phyloP scores from a whole-genome alignment of 2,113 vertebrate species.

The Sinocyclocheilus anshuiensis region DNA sequence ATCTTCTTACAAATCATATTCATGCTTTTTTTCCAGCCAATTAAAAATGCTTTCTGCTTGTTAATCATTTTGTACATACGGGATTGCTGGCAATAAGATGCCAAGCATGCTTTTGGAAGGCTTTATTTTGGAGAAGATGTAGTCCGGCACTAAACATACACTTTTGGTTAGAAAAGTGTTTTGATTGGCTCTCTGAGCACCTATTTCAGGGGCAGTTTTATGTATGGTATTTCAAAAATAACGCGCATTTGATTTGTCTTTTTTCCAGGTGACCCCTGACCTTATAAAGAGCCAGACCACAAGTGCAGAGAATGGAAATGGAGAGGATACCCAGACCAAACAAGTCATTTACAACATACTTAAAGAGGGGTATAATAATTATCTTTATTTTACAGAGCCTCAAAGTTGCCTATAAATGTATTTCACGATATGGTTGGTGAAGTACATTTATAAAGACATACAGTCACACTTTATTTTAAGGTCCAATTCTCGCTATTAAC shows the following conservation, averaged over 20 bases:
- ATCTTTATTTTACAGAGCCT: not conserved
- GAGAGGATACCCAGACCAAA: conserved; percentile 70
- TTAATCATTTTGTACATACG: not conserved
- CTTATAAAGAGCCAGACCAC: conserved; percentile 77
- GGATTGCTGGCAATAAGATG: not conserved
- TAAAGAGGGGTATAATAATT: conserved; percentile 79
- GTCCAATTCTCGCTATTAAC: too few species aligned
- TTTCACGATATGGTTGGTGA: not conserved
- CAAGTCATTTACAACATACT: conserved; percentile 76
- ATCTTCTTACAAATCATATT: not conserved
- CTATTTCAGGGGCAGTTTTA: not conserved
- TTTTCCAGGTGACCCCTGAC: conserved; percentile 79
- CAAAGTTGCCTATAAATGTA: not conserved
- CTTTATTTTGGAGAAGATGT: not conserved
- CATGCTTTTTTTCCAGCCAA: not conserved
- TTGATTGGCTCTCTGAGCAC: not conserved
- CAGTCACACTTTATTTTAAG: not conserved
- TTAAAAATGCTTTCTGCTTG: not conserved
- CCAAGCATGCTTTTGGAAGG: not conserved
- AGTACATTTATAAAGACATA: too few species aligned
- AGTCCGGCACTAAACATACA: not conserved
- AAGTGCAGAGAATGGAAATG: conserved; percentile 58
- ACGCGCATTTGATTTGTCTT: not conserved
- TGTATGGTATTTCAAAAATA: not conserved
- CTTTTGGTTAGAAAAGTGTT: not conserved